These are phyloP conservation scores for Tetragnatha versicolor DNA, from an alignment of 1,140 invertebrate genomes.

Conservation along the genomic window DNA sequence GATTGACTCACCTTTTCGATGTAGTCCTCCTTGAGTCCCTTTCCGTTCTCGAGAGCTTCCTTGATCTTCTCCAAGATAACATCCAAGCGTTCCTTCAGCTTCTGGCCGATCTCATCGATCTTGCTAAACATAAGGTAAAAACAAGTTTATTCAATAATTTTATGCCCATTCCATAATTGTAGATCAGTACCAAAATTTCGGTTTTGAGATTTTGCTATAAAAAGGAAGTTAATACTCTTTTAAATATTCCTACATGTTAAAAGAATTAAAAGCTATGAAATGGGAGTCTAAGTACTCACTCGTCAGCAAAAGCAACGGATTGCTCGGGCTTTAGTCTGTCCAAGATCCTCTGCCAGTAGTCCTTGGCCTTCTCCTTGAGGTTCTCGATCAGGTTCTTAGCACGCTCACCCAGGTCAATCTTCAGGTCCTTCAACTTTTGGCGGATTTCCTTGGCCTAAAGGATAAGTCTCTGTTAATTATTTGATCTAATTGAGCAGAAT, in stretches of 20 bases:
- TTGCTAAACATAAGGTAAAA: too few relatives aligned
- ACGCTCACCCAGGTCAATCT: background rate
- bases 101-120: background rate
- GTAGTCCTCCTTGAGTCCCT: background rate
- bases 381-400: slow-evolving; percentile 12
- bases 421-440: slow-evolving; percentile 1
- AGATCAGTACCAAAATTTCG: too few relatives aligned
- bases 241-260: too few relatives aligned
- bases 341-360: slow-evolving; percentile 16
- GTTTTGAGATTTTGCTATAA: too few relatives aligned
- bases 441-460: slow-evolving; percentile 20
- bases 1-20: background rate
- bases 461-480: too few relatives aligned
- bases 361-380: slow-evolving; percentile 34
- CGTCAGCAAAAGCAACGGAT: background rate
- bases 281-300: slow-evolving; percentile 13
- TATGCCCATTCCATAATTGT: too few relatives aligned
- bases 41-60: slow-evolving; percentile 19
- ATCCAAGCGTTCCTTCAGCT: slow-evolving; percentile 9
- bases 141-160: too few relatives aligned
- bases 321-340: slow-evolving; percentile 2
- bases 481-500: too few relatives aligned
- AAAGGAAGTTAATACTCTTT: too few relatives aligned
- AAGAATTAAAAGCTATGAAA: too few relatives aligned
- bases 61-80: slow-evolving; percentile 18